Evolutionary conservation across 2,113 vertebrate genomes (phyloP), one percentile per base, ranked within the genome.

Genomic region (Trematomus loennbergii): DNA sequence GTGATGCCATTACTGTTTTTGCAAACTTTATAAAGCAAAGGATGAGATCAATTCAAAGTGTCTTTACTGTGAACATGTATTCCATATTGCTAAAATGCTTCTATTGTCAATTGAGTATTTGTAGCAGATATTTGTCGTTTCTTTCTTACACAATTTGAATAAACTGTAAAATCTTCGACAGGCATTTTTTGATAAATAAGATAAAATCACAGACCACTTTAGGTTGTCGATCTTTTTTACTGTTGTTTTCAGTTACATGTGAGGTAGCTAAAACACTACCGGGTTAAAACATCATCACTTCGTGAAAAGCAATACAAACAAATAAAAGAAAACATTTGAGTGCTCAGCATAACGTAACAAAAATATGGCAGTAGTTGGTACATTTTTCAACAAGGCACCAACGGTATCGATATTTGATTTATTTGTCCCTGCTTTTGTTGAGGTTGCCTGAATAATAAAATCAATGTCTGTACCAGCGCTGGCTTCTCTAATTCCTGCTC

Each of bases 251-350:
- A 89, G 88, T 94, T 93, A 94, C 91, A 95, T 91, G 96, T 96
- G 93, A 93, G 97, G 98, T 97, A 98, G 97, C 96, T 99, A 99
- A 98, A 99, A 99, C 97, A 95, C 97, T 97, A 97, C 98, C 95
- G 33, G 79, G 89, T 90, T 77, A 93, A 95, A 87, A 95, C 82
- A 91, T 82, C 83, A 96, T 97, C 95, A 96, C 97, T 97, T 96
- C 97, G 90, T 86, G 86, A 93, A 95, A 95, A 97, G 97, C 94
- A 95, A 96, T 96, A 40, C 8, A 95, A 92, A 96, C 89, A 94
- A 92, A 95, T 85, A 91, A 95, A 94, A 85, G 84, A 91, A 93
- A 93, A 96, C 95, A 92, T 94, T 93, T 90, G 94, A 94, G 91
- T 95, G 89, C 85, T 94, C 93, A 93, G 95, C 95, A 91, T 94